Conservation (phyloP, 2,113 vertebrate species). For the Cathartes aura region DNA sequence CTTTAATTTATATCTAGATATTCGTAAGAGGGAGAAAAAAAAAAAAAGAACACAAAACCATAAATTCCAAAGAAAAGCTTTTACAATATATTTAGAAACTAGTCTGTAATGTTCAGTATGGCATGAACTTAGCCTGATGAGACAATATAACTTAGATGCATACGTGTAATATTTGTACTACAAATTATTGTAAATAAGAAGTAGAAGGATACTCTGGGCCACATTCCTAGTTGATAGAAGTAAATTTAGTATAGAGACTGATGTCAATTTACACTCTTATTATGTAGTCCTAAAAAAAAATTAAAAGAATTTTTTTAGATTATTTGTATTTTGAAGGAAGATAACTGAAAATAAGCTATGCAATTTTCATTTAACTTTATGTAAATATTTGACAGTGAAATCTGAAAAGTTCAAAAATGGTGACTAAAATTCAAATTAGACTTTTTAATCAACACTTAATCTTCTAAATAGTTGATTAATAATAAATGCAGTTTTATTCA, state of each 20-base stretch:
- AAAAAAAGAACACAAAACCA: not conserved
- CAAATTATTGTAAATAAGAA: not conserved
- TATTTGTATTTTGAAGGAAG: not conserved
- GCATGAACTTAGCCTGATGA: not conserved
- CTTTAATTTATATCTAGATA: not conserved
- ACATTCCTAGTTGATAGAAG: not conserved
- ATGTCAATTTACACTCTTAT: not conserved
- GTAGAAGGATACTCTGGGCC: not conserved
- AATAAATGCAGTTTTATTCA: not conserved
- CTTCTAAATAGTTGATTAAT: conserved; percentile 10
- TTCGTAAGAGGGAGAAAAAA: not conserved
- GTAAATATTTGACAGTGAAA: not conserved
- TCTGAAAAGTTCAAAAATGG: conserved; percentile 3
- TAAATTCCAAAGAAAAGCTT: not conserved
- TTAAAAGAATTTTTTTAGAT: not conserved
- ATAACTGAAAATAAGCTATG: not conserved
- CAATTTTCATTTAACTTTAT: conserved; percentile 26
- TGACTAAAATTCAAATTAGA: conserved; percentile 36
- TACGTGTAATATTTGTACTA: not conserved
- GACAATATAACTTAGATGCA: not conserved
- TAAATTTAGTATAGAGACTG: not conserved
- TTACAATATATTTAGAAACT: not conserved
- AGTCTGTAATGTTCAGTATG: not conserved
- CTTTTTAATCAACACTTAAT: conserved; percentile 4
- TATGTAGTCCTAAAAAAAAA: not conserved